These are phyloP conservation scores for Anseranas semipalmata DNA, from an alignment of 2,113 vertebrate species.

Conservation along the genomic window DNA sequence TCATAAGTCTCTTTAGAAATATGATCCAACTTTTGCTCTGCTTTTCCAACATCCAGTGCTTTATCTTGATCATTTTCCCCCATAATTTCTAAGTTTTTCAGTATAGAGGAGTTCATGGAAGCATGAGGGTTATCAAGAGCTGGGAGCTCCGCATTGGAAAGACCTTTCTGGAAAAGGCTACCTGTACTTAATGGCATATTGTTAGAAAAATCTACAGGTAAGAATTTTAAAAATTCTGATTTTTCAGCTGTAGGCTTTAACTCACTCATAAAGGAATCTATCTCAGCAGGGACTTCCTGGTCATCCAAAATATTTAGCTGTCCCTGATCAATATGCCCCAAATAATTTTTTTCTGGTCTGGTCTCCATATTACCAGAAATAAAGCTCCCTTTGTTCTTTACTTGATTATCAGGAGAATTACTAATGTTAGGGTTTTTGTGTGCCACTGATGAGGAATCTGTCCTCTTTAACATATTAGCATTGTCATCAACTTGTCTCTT, in stretches of 20 bases:
- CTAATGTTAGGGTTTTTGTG: not conserved
- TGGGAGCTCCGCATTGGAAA: not conserved
- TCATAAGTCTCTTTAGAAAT: not conserved
- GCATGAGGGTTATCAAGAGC: not conserved
- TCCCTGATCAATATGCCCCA: not conserved
- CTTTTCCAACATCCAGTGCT: not conserved
- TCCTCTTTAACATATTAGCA: not conserved
- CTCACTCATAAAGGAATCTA: not conserved
- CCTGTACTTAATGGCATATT: not conserved
- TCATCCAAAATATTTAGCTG: slow-evolving; percentile 4
- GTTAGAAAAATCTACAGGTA: not conserved
- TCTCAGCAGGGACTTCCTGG: not conserved
- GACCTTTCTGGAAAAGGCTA: not conserved
- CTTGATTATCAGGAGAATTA: not conserved
- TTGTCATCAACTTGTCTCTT: not conserved
- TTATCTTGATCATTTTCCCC: not conserved
- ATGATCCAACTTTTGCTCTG: not conserved
- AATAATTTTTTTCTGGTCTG: not conserved
- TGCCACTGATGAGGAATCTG: not conserved
- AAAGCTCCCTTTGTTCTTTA: not conserved
- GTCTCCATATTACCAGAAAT: not conserved
- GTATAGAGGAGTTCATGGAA: not conserved
- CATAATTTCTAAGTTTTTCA: not conserved
- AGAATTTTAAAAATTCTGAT: not conserved
- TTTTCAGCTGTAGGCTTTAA: not conserved